Evolutionary conservation across 2,797 vertebrate genomes (phyloP), one percentile per base, ranked within the genome.

Genomic region (Gadopsis bispinosus): DNA sequence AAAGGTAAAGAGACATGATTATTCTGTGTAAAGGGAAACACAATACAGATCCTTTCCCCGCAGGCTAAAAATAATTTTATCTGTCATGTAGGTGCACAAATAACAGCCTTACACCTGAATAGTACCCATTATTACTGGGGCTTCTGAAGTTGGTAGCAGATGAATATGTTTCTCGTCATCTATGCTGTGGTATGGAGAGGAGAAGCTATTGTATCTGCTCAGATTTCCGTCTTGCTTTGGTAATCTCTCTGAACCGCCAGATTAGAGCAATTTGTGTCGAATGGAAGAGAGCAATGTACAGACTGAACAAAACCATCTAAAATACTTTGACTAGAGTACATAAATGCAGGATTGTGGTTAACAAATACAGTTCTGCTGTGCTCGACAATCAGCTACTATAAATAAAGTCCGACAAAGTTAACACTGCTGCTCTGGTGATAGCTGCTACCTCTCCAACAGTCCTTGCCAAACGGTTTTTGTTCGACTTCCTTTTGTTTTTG

Each of bases 11-110:
- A 85, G 81, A 83, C 79, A 75, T 77, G 90, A 93, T 92, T 93
- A 92, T 88, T 88, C 69, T 41, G 51, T 77, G 77, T 81, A 87
- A 87, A 90, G 59, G 55, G 59, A 82, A 87, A 76, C 85, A 92
- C 91, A 92, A 93, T 88, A 56, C 68, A 83, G 80, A 88, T 83
- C 48, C 69, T 90, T 92, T 90, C 61, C 88, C 85, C 45, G 54
- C 67, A 75, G 87, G 92, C 91, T 94, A 94, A 95, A 95, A 94
- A 95, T 94, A 94, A 91, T 90, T 87, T 84, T 90, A 95, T 94
- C 92, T 88, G 90, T 87, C 87, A 90, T 91, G 92, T 92, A 90
- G 91, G 88, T 90, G 83, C 88, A 89, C 77, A 89, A 94, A 93
- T 84, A 91, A 85, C 83, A 80, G 87, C 63, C 74, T 80, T 88